Evolutionary conservation across 2,888 invertebrate genomes (phyloP), one percentile per base, ranked within the genome.

Genomic region (Biston stratarius): DNA sequence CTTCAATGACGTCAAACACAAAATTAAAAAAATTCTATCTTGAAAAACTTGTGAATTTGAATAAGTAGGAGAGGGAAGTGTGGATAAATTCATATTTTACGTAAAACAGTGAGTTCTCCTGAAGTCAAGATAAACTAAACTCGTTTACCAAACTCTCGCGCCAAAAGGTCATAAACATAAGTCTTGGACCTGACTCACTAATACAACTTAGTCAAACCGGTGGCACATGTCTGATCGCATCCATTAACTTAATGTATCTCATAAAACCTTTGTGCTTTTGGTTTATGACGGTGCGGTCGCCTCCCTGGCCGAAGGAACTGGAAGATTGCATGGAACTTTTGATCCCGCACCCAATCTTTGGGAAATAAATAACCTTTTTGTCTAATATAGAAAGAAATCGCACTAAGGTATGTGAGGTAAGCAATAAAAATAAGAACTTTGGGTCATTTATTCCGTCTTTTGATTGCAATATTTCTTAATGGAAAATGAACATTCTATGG

Each of bases 191-290:
- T 70, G 67, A 67, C 66, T 74, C 72, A 78, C 75, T 80, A 83
- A 83, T 81, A 81, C 81, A 85, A 81, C 77, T 84, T 79, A 85
- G 84, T 83, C 82, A 84, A 86, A 82, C 76, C 76, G 74, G 78
- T 77, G 80, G 77, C 78, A 81, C 82, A 85, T 81, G 84, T 86
- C 84, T 83, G 84, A 86, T 87, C 83, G 82, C 80, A 82, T 86
- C 87, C 87, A 90, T 92, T 90, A 89, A 84, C 78, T 85, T 91
- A 91, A 91, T 91, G 87, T 83, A 77, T 78, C 82, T 83, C 85
- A 89, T 91, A 91, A 91, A 91, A 90, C 88, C 89, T 89, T 91
- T 90, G 89, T 90, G 84, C 83, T 83, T 83, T 85, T 84, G 82
- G 80, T 89, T 90, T 90, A 91, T 87, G 87, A 85, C 85, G 80